These are phyloP conservation scores for Rhagophthalmus giganteus DNA, from an alignment of 2,888 invertebrate species.

Conservation along the genomic window DNA sequence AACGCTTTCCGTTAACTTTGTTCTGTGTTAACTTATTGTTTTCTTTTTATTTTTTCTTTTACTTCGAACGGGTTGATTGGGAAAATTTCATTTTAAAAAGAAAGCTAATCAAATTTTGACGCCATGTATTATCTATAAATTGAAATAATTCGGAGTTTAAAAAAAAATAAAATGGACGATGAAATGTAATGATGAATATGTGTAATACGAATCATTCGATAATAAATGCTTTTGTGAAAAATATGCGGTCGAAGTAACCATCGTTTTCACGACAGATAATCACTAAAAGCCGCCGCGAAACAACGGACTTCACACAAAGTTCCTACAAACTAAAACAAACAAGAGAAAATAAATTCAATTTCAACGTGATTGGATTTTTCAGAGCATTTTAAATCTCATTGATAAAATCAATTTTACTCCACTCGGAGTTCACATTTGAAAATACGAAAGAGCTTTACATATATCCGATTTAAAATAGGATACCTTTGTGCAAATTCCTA, in stretches of 20 bases:
- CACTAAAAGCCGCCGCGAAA: constrained; percentile 30
- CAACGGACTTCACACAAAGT: constrained; percentile 33
- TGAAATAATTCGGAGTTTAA: no score
- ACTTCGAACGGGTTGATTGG: no score
- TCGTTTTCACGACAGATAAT: constrained; percentile 18
- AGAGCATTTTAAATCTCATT: constrained; percentile 43
- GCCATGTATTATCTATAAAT: no score
- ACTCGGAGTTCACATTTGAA: constrained; percentile 23
- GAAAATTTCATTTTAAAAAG: no score
- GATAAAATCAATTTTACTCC: constrained; percentile 40
- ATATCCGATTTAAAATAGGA: constrained; percentile 23
- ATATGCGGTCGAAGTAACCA: constrained; percentile 11
- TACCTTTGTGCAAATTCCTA: constrained; percentile 15
- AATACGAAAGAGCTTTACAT: constrained; percentile 25
- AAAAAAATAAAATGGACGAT: no score
- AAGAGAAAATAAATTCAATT: constrained; percentile 39
- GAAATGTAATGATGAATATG: no score
- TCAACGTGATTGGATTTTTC: constrained; percentile 43
- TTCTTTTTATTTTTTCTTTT: constrained; percentile 33
- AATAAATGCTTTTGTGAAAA: constrained; percentile 11
- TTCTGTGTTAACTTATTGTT: constrained; percentile 41
- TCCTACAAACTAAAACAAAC: constrained; percentile 33
- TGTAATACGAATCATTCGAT: constrained; percentile 9
- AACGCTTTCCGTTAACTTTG: no score
- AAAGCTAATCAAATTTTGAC: no score